Conservation (phyloP, 2,888 invertebrate species). For the Noctua comes region DNA sequence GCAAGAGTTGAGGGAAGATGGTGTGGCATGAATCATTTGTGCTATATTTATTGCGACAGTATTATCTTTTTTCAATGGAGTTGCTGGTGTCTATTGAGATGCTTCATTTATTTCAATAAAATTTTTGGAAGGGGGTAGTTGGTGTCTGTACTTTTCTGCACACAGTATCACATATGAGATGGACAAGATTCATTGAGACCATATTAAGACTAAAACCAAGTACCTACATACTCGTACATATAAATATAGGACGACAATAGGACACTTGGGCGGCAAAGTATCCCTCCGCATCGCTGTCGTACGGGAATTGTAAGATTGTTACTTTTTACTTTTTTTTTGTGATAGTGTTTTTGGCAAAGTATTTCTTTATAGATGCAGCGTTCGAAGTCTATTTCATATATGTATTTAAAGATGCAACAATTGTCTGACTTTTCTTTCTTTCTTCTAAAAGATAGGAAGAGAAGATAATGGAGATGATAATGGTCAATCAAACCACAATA, state of each 20-base stretch:
- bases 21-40: slow-evolving; percentile 66
- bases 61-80: slow-evolving; percentile 58
- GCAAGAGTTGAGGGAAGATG: slow-evolving; percentile 61
- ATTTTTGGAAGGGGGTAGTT: neutral
- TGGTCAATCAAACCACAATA: slow-evolving; percentile 48
- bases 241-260: too few species aligned
- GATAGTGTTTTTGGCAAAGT: neutral
- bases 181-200: neutral
- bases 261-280: too few species aligned
- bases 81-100: slow-evolving; percentile 42
- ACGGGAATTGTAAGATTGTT: neutral
- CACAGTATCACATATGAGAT: neutral
- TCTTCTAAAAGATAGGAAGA: neutral
- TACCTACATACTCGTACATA: too few species aligned
- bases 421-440: too few species aligned
- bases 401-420: neutral
- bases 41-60: slow-evolving; percentile 64
- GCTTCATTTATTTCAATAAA: slow-evolving; percentile 40
- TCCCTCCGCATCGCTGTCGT: neutral
- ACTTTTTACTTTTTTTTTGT: neutral
- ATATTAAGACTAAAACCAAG: too few species aligned
- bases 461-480: neutral
- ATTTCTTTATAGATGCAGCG: neutral
- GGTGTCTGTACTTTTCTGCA: neutral
- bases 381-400: neutral